Conservation (phyloP, 2,888 invertebrate species). For the Nomada fucata region DNA sequence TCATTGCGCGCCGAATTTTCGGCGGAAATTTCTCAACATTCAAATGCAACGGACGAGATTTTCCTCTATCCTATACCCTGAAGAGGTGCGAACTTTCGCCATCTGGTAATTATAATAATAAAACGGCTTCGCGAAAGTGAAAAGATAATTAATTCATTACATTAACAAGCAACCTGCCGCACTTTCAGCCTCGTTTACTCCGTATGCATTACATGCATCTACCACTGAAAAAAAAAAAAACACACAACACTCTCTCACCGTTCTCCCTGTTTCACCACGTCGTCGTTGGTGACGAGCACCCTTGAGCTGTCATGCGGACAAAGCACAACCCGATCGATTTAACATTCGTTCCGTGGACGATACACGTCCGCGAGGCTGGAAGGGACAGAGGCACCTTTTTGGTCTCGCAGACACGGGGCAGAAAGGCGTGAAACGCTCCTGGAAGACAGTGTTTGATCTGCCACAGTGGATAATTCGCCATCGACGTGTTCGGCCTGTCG, state of each 20-base stretch:
- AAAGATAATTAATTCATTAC: no score
- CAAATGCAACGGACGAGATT: no score
- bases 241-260: no score
- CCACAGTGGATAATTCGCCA: conserved; percentile 65
- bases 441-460: conserved; percentile 67
- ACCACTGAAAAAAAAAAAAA: background rate
- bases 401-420: conserved; percentile 49
- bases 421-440: conserved; percentile 61
- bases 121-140: no score
- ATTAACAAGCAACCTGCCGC: no score
- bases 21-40: no score
- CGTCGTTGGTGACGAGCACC: background rate
- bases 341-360: conserved; percentile 54
- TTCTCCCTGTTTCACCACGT: background rate
- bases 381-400: conserved; percentile 58
- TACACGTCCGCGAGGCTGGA: conserved; percentile 48
- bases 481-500: conserved; percentile 50
- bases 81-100: no score
- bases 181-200: no score
- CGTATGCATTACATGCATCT: no score
- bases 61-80: no score
- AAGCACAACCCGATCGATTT: conserved; percentile 71
- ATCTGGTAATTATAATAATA: no score
- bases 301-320: conserved; percentile 56
- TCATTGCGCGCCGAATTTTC: no score